Base-by-base conservation (phyloP, 92 coral and sea anemone species). In the Galaxea fascicularis region DNA sequence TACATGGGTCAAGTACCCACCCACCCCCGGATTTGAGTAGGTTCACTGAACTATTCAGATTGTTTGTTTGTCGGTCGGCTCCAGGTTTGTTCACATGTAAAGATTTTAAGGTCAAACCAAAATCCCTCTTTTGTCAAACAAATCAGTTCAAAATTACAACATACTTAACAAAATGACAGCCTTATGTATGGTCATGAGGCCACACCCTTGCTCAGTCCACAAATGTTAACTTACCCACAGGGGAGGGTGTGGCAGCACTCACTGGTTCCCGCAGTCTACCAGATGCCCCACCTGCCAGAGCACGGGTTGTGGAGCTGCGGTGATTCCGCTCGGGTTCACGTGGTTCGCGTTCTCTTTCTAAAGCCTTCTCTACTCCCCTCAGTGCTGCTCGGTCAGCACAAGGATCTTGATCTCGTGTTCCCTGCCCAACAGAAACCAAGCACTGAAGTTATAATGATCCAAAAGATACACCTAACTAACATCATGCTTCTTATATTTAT, bases 261-360 rank as follows among this genome's bases (percentile, higher is more conserved):
- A 87, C 82, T 17, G 95, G 95, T 25, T 94, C 98, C 46, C 95
- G 85, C 30, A 97, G 82, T 79, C 98, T 89, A 24, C 93, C 97
- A 35, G 98, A 89, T 12, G 98, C 89, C 30, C 87, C 93, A 15
- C 98, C 99, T 46, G 92, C 87, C 82, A 93, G 52, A 9, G 98
- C 97, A 45, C 96, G 95, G 58, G 98, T 95, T 15, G 98, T 95
- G 74, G 98, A 95, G 88, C 99, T 95, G 69, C 99, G 87, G 29
- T 89, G 93, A 65, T 91, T 95, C 77, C 94, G 82, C 28, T 96
- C 98, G 9, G 93, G 84, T 63, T 92, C 96, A 45, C 98, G 73
- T 26, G 85, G 74, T 84, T 92, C 95, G 22, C 95, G 88, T 49
- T 85, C 89, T 26, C 90, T 66, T 73, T 85, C 93, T 31, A 91